phyloP scores from a whole-genome alignment of 2,797 vertebrate genomes.

The Chaenodraco wilsoni region DNA sequence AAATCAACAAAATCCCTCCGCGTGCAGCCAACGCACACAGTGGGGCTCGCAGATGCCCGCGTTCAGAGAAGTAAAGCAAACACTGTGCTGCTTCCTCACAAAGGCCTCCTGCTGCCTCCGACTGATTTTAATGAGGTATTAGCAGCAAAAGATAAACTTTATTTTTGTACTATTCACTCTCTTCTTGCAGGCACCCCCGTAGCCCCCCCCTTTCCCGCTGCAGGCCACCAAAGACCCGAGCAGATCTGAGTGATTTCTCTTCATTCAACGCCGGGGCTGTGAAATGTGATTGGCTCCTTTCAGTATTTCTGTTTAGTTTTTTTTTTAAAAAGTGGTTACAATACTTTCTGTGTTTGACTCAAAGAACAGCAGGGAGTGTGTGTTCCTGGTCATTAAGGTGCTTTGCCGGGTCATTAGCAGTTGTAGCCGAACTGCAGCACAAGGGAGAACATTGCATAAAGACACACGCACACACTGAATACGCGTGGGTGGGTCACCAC shows the following conservation, averaged over 20 bases:
- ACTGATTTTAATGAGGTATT: constrained; percentile 81
- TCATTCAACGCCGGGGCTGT: constrained; percentile 28
- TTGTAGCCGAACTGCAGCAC: constrained; percentile 57
- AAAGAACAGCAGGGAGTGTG: constrained; percentile 64
- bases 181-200: constrained; percentile 10
- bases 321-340: constrained; percentile 43
- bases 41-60: constrained; percentile 57
- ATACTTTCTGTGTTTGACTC: constrained; percentile 61
- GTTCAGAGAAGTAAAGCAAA: constrained; percentile 72
- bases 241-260: constrained; percentile 68
- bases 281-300: constrained; percentile 49
- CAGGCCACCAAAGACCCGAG: constrained; percentile 66
- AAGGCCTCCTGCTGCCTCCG: constrained; percentile 74
- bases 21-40: constrained; percentile 63
- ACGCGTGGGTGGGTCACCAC: constrained; percentile 76
- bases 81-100: constrained; percentile 70
- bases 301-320: constrained; percentile 27
- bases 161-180: constrained; percentile 52
- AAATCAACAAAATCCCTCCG: constrained; percentile 53
- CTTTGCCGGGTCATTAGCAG: constrained; percentile 75
- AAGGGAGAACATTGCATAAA: constrained; percentile 41
- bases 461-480: constrained; percentile 32
- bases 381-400: constrained; percentile 80
- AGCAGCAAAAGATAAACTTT: constrained; percentile 72
- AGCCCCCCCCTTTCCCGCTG: constrained; percentile 14